Base-by-base conservation (phyloP, 2,113 vertebrate species). In the Odocoileus virginianus region DNA sequence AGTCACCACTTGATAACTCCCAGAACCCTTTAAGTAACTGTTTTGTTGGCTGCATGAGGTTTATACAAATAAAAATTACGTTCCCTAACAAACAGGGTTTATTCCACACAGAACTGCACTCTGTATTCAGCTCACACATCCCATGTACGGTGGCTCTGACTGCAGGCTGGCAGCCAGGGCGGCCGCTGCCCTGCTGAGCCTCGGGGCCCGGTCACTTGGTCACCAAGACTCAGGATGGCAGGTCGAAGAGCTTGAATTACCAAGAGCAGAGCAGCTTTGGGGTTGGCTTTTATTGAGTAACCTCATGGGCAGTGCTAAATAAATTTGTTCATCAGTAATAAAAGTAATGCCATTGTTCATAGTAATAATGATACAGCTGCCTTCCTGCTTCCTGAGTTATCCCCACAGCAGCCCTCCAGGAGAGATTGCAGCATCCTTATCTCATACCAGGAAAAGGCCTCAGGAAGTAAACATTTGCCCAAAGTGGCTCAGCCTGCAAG, bases 41-140 rank as follows among this genome's bases (percentile, higher is more conserved):
- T 55, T 30, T 33, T 82, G 61, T 64, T 83, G 87, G n/a, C 14
- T 28, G 9, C 58, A 14, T 86, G 30, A 40, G 74, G n/a, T 78
- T 89, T 83, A 85, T n/a, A 83, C 33, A 33, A 43, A 40, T 58
- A 93, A 91, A 87, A 91, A 54, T 55, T 64, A 23, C 1, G 36
- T 27, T 16, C 27, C 27, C 76, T 33, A 23, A 47, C 54, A 83
- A 61, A 40, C 23, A 30, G 79, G 27, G 11, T 82, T 52, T 79
- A 21, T 71, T 52, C 40, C 45, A 43, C 88, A 79, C 60, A 21
- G 25, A 33, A 33, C 10, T 7, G 25, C 47, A 52, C 15, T 12
- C 57, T 58, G 43, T 57, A 1, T 19, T 86, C 1, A 7, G 10
- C 50, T 92, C 43, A 11, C 2, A 11, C 0, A 1, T 17, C 33